Evolutionary conservation across 2,888 invertebrate species (phyloP).

Genomic region (Oligia fasciuncula): DNA sequence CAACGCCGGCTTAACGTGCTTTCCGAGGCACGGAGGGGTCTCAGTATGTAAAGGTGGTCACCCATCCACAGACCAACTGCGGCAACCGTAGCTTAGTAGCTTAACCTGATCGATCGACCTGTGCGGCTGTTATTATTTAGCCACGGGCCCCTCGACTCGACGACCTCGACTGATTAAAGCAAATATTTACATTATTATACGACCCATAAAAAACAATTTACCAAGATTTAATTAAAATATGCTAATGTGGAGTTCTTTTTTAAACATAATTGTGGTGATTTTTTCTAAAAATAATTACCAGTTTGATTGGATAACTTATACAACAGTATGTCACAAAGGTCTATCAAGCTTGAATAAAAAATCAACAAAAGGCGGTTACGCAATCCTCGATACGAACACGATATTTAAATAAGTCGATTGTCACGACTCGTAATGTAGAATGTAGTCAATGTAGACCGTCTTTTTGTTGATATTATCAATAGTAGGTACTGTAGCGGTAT

Average conservation of each 20-base stretch:
- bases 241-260: background rate
- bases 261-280: background rate
- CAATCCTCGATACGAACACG: constrained; percentile 64
- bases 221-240: background rate
- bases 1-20: no score
- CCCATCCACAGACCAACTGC: no score
- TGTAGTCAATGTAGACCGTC: constrained; percentile 36
- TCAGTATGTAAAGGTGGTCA: no score
- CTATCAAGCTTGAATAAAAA: constrained; percentile 58
- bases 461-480: constrained; percentile 49
- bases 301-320: constrained; percentile 28
- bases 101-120: no score
- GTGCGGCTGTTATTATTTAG: no score
- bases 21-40: no score
- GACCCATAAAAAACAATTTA: background rate
- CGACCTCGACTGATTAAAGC: background rate
- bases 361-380: constrained; percentile 70
- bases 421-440: constrained; percentile 56
- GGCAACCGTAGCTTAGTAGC: no score
- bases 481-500: background rate
- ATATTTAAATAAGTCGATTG: constrained; percentile 67
- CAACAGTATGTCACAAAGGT: constrained; percentile 58
- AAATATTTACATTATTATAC: background rate
- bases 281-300: background rate
- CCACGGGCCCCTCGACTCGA: no score